phyloP scores from a whole-genome alignment of 2,113 vertebrate genomes.

The Cyprichromis sp. region DNA sequence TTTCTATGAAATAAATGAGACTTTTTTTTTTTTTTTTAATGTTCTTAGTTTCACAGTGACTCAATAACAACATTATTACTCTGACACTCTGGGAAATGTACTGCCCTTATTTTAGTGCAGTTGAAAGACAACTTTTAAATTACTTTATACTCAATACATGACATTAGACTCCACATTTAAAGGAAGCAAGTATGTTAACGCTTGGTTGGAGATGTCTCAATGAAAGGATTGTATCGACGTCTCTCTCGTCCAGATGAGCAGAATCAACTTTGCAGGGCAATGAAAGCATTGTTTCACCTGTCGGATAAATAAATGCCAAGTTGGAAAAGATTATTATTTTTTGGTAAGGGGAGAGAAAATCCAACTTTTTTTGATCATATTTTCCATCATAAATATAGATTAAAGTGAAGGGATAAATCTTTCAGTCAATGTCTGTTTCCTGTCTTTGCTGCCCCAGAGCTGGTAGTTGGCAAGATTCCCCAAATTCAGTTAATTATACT shows the following conservation, averaged over 20 bases:
- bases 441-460: background rate
- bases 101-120: background rate
- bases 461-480: background rate
- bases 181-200: constrained; percentile 8
- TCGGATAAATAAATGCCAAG: constrained; percentile 8
- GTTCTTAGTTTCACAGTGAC: background rate
- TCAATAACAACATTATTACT: background rate
- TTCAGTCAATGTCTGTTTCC: background rate
- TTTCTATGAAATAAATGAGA: background rate
- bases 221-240: constrained; percentile 3
- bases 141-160: background rate
- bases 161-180: background rate
- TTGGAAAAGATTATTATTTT: background rate
- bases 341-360: background rate
- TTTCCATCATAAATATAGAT: background rate
- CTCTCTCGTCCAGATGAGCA: fast-evolving
- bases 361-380: background rate
- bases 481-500: background rate
- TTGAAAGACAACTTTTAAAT: background rate
- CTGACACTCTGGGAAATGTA: background rate
- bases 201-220: constrained; percentile 1
- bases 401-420: background rate
- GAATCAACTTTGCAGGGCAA: background rate
- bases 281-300: constrained; percentile 32
- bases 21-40: background rate